Percentiles rank a stretch among this genome's conserved stretches.
These are phyloP conservation scores for Gymnopithys bicolor DNA, from an alignment of 2,797 vertebrate species.

Conservation along the genomic window DNA sequence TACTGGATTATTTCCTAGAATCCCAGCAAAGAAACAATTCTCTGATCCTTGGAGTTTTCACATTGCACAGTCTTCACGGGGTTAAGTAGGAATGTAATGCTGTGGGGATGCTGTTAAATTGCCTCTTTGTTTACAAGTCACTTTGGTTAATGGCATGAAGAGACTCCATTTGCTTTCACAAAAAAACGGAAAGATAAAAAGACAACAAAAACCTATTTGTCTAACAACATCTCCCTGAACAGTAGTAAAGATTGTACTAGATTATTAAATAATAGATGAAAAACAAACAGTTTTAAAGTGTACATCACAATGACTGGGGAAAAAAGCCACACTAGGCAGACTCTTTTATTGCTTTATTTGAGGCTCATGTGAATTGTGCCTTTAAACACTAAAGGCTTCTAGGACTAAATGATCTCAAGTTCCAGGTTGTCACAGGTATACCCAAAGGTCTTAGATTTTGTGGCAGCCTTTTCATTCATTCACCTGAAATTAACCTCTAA, in stretches of 20 bases:
- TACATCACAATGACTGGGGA: constrained; percentile 23
- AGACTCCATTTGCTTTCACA: constrained; percentile 64
- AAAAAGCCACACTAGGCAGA: constrained; percentile 17
- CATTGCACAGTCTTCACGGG: constrained; percentile 35
- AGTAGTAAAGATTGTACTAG: constrained; percentile 42
- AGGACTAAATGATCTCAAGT: not conserved
- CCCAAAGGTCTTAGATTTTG: not conserved
- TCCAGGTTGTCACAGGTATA: not conserved
- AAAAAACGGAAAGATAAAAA: constrained; percentile 69
- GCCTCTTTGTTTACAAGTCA: constrained; percentile 76
- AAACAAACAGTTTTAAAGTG: constrained; percentile 53
- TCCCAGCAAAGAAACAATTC: constrained; percentile 11
- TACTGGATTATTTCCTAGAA: not conserved
- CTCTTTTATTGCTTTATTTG: constrained; percentile 42
- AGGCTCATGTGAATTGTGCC: constrained; percentile 22
- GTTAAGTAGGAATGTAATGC: constrained; percentile 71
- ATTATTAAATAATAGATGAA: constrained; percentile 72
- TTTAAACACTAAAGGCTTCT: constrained; percentile 32
- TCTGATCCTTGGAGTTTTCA: constrained; percentile 38
- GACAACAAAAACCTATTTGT: constrained; percentile 77
- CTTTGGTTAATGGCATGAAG: constrained; percentile 75
- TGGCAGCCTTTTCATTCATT: not conserved
- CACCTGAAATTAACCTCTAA: constrained; percentile 2
- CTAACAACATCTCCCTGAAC: constrained; percentile 62
- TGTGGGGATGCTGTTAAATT: constrained; percentile 73